Base-by-base conservation (phyloP, 2,113 vertebrate species). In the Salvelinus sp. region DNA sequence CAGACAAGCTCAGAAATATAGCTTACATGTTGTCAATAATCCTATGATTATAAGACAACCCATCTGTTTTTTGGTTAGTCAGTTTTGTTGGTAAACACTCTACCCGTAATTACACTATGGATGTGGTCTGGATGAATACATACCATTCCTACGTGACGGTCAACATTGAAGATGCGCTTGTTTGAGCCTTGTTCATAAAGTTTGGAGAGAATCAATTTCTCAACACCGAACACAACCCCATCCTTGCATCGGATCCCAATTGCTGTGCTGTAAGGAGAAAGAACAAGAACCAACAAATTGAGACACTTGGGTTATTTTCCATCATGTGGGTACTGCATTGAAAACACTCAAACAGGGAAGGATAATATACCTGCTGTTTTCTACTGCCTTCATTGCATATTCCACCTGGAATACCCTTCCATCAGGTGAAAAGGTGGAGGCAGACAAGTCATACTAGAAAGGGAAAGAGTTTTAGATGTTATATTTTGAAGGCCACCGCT, bases 381-480 rank as follows among this genome's bases (percentile, higher is more conserved):
- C 98, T 28, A 99, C 98, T 6, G 98, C 98, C 88, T 99, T 99
- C 93, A 97, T 98, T 60, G 98, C 98, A 89, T 99, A 99, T 77
- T 99, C 98, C 80, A 99, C 97, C 86, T 99, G 98, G 85, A 99
- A 99, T 48, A 99, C 98, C 82, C 98, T 94, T 28, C 98, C 98
- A 83, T 99, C 98, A 3, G 98, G 98, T 65, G 97, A 99, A 86
- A 99, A 99, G 0, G 97, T 98, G 81, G 98, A 99, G 33, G 98
- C 98, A 9, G 98, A 99, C 84, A 99, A 88, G 85, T 99, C 98
- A 57, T 99, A 99, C 98, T 93, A 87, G 2, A 81, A 76, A 88
- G 82, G 65, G 20, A 71, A 16, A 70, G 16, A 50, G 27, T 47
- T 2, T 14, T 14, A 18, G 4, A 38, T 22, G 20, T 22, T 65